phyloP scores from a whole-genome alignment of 1,140 invertebrate genomes.

The Muscidifurax raptorellus region DNA sequence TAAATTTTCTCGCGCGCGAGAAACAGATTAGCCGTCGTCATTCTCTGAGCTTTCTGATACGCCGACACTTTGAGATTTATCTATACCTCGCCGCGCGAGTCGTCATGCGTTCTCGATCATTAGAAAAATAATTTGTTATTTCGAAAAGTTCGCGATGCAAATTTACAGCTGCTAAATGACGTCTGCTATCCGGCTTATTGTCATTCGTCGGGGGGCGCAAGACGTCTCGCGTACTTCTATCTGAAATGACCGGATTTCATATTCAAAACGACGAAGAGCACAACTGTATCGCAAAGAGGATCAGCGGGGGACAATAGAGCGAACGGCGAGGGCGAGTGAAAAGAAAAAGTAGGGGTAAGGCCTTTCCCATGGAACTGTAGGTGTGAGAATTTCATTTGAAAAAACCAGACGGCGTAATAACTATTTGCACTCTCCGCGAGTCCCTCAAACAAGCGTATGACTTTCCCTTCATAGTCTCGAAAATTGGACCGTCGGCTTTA shows the following conservation, averaged over 20 bases:
- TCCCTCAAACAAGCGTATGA: too few species aligned
- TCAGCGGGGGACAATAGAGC: constrained; percentile 33
- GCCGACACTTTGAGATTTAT: background rate
- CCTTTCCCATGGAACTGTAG: background rate
- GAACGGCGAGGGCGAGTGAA: background rate
- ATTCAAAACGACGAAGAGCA: background rate
- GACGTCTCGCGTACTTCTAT: background rate
- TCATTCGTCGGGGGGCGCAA: background rate
- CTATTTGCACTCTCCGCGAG: too few species aligned
- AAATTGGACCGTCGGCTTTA: background rate
- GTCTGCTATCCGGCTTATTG: background rate
- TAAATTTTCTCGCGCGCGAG: background rate
- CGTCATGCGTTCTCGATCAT: too few species aligned
- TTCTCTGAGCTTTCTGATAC: too few species aligned
- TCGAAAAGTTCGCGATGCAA: too few species aligned
- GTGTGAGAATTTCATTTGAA: background rate
- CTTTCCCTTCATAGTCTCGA: background rate
- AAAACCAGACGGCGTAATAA: background rate
- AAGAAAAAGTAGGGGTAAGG: background rate
- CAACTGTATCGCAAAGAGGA: constrained; percentile 55
- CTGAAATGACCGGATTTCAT: background rate
- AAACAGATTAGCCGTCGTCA: constrained; percentile 13
- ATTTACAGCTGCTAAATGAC: too few species aligned
- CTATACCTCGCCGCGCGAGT: background rate
- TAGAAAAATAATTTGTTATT: too few species aligned